Evolutionary conservation across 2,113 vertebrate species (phyloP).

Genomic region (Cochlearius cochlearius): DNA sequence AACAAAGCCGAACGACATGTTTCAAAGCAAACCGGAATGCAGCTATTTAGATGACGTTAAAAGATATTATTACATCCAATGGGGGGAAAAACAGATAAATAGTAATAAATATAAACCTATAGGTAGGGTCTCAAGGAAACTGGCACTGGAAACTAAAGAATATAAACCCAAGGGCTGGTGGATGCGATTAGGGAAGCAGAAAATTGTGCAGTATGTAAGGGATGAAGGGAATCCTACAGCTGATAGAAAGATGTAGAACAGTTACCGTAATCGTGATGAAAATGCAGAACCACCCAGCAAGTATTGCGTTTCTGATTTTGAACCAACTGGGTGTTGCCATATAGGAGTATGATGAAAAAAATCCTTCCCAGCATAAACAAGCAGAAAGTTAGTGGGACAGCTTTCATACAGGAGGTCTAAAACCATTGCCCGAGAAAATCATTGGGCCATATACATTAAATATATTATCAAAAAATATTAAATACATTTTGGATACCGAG

Average conservation of each 20-base stretch:
- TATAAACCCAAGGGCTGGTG: background rate
- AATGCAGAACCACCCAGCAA: background rate
- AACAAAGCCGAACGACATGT: background rate
- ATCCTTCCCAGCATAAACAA: background rate
- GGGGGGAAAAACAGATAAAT: background rate
- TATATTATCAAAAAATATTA: background rate
- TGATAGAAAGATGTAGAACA: background rate
- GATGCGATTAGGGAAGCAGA: background rate
- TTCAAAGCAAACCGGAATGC: background rate
- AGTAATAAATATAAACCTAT: background rate
- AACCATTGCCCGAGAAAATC: background rate
- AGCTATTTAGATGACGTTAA: background rate
- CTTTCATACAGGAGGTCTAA: background rate
- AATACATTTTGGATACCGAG: background rate
- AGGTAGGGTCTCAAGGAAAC: background rate
- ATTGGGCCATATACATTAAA: background rate
- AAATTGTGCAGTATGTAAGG: background rate
- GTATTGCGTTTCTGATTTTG: background rate
- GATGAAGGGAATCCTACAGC: background rate
- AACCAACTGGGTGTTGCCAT: accelerated
- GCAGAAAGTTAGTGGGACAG: background rate
- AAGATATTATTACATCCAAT: background rate
- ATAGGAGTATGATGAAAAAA: background rate
- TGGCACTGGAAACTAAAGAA: background rate
- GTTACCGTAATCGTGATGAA: background rate